Evolutionary conservation across 2,888 invertebrate species (phyloP).

Genomic region (Peribatodes rhomboidaria): DNA sequence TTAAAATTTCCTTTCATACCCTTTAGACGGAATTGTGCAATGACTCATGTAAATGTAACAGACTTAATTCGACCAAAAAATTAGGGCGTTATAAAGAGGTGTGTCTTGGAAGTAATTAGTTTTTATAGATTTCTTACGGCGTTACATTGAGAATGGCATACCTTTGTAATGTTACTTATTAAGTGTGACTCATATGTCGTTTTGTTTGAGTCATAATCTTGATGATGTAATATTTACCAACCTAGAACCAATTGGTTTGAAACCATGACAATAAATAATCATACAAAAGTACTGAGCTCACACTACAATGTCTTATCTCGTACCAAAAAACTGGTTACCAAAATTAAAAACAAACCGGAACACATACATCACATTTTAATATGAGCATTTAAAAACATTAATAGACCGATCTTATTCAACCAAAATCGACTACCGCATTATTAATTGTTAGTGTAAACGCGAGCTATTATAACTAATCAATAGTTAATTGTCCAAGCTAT

Average conservation of each 20-base stretch:
- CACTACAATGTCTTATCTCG: not conserved
- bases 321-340: not conserved
- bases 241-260: slow-evolving; percentile 5
- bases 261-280: not conserved
- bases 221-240: slow-evolving; percentile 20
- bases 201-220: slow-evolving; percentile 14
- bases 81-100: slow-evolving; percentile 35
- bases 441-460: slow-evolving; percentile 67
- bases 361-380: slow-evolving; percentile 38
- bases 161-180: slow-evolving; percentile 24
- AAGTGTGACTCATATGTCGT: slow-evolving; percentile 23
- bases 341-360: slow-evolving; percentile 16
- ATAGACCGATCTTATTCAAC: slow-evolving; percentile 57
- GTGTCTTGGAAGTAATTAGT: slow-evolving; percentile 45
- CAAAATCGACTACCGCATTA: slow-evolving; percentile 57
- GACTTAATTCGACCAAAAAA: slow-evolving; percentile 36
- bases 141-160: slow-evolving; percentile 18
- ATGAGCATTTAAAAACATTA: slow-evolving; percentile 41
- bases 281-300: too few relatives aligned
- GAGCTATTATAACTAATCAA: slow-evolving; percentile 65
- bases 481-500: slow-evolving; percentile 71
- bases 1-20: slow-evolving; percentile 39
- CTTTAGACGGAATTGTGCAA: slow-evolving; percentile 38
- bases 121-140: slow-evolving; percentile 41
- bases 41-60: slow-evolving; percentile 26